phyloP scores from a whole-genome alignment of 2,797 vertebrate genomes.

The Hafferia zeledoni region DNA sequence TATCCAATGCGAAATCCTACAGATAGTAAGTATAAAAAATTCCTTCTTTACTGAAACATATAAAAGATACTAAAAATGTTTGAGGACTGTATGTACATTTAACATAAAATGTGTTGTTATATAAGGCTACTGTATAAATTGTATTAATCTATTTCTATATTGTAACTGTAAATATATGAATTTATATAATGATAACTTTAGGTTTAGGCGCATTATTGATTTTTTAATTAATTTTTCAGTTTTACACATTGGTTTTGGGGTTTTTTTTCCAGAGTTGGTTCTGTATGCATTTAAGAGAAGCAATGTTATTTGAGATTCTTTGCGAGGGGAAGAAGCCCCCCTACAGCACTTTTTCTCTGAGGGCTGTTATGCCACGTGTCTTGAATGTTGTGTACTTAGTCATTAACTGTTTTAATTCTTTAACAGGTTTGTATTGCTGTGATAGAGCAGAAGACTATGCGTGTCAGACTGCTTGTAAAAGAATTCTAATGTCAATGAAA shows the following conservation, averaged over 20 bases:
- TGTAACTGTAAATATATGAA: not conserved
- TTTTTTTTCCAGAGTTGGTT: not conserved
- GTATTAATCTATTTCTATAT: not conserved
- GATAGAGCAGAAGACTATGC: constrained; percentile 91
- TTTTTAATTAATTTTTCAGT: not conserved
- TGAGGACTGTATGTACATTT: not conserved
- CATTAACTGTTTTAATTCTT: not conserved
- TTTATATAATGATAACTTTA: not conserved
- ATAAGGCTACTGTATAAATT: not conserved
- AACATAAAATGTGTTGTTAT: not conserved
- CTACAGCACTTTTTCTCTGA: not conserved
- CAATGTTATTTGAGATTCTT: not conserved
- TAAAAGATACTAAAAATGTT: not conserved
- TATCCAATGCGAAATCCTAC: constrained; percentile 95
- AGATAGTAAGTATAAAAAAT: constrained; percentile 87
- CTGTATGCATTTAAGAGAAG: not conserved
- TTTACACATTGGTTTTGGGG: not conserved
- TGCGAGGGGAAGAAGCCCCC: fast-evolving
- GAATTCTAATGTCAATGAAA: constrained; percentile 93
- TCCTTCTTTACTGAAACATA: not conserved
- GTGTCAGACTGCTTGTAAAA: constrained; percentile 91
- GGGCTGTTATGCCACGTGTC: fast-evolving
- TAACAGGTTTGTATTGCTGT: constrained; percentile 93
- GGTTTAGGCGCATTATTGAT: not conserved
- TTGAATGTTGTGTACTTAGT: not conserved